Percentiles rank a stretch among this genome's conserved stretches.
phyloP scores from a whole-genome alignment of 2,888 invertebrate species.

The Drosophila affinis region DNA sequence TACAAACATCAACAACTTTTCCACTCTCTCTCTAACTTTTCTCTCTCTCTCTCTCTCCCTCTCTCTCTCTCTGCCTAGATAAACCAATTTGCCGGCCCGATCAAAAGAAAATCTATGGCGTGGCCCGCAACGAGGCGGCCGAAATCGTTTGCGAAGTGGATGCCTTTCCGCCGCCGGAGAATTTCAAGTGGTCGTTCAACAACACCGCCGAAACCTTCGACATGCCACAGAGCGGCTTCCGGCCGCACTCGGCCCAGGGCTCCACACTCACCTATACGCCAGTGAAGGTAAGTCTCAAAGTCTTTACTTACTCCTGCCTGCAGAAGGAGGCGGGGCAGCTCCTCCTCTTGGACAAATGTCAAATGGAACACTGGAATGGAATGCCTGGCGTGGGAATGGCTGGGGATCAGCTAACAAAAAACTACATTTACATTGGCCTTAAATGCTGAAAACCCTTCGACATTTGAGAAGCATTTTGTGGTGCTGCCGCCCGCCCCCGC shows the following conservation, averaged over 20 bases:
- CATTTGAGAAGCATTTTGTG: conserved; percentile 23
- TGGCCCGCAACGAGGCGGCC: conserved; percentile 91
- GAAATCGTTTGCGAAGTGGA: conserved; percentile 93
- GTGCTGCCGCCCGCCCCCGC: not conserved
- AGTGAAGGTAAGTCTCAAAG: conserved; percentile 83
- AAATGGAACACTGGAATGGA: not conserved
- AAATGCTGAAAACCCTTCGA: conserved; percentile 34
- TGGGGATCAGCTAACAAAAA: too few relatives aligned
- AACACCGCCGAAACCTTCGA: conserved; percentile 93
- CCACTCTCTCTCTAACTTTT: conserved; percentile 1
- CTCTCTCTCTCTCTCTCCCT: conserved; percentile 54
- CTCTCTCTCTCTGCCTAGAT: conserved; percentile 85
- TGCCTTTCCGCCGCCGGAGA: conserved; percentile 91
- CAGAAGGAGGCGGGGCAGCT: too few relatives aligned
- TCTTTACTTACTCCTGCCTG: too few relatives aligned
- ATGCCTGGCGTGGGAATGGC: too few relatives aligned
- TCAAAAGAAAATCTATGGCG: conserved; percentile 91
- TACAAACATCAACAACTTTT: conserved; percentile 55
- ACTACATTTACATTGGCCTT: conserved; percentile 13
- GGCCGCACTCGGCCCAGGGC: conserved; percentile 85
- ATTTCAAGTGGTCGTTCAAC: conserved; percentile 95
- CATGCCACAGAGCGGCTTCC: conserved; percentile 88
- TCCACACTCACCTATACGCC: conserved; percentile 91
- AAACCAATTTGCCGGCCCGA: conserved; percentile 92
- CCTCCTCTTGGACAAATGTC: conserved; percentile 2